Base-by-base conservation (phyloP, 2,888 invertebrate genomes). In the Seira musarum region DNA sequence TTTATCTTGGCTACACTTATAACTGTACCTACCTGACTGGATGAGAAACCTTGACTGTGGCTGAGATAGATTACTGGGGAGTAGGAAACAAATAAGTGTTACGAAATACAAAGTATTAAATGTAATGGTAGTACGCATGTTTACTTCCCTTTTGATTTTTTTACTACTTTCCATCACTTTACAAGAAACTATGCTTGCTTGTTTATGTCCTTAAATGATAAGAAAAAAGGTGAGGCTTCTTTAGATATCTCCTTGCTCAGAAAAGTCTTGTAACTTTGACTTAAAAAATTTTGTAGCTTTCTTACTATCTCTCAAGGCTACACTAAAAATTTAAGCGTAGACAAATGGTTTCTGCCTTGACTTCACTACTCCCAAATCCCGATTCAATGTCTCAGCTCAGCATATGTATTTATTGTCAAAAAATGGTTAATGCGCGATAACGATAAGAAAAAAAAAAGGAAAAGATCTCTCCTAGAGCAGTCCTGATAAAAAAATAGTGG, bases 1-100 rank as follows among this genome's bases (percentile, higher is more conserved):
- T 78, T 78, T 78, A 78, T 78, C 78, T 78, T 78, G 78, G 71
- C 78, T 78, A 71, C 70, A 78, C 71, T 78, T 49, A 61, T 75
- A 75, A 71, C 78, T 64, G 71, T 78, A 78, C 78, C 78, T 78
- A 78, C 78, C 78, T 71, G 78, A 65, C 66, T 64, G 68, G 60
- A 17, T 72, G n/a, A 21, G 13, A 63, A 63, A 8, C 15, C 6
- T 13, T 8, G 5, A 40, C 13, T 40, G 40, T 46, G 68, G 61
- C 60, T 67, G 53, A 70, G 68, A 22, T 19, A 68, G 19, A 49
- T 49, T 22, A 25, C 60, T 53, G 49, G 24, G 49, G 49, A 63
- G 63, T 60, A 63, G 46, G 64, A 73, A 49, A 64, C 19, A 30
- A 63, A 64, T 57, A 73, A 30, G 70, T 17, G 13, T 19, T 22